Conservation (phyloP, 2,888 invertebrate genomes). For the Oxystoma pomonae region DNA sequence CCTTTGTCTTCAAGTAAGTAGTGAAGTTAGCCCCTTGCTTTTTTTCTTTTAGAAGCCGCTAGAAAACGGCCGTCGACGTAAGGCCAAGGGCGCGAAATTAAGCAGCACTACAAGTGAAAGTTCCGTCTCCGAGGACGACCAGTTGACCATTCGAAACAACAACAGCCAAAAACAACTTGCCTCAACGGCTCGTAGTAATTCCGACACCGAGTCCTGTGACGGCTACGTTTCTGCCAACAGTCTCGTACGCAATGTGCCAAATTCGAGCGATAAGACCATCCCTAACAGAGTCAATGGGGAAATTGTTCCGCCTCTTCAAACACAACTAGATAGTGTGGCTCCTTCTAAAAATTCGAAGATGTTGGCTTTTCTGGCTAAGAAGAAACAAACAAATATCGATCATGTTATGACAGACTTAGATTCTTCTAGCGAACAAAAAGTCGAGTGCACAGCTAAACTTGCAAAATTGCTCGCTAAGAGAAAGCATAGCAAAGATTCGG, state of each 20-base stretch:
- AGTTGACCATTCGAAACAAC: not conserved
- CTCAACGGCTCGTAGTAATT: not conserved
- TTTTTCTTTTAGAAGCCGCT: slow-evolving; percentile 10
- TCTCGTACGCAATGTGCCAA: too few relatives aligned
- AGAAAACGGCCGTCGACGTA: slow-evolving; percentile 17
- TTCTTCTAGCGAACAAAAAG: not conserved
- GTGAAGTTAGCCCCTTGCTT: too few relatives aligned
- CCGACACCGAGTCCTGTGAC: not conserved
- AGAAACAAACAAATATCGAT: too few relatives aligned
- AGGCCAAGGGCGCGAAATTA: not conserved
- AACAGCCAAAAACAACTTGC: not conserved
- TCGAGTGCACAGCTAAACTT: not conserved
- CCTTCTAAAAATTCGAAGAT: too few relatives aligned
- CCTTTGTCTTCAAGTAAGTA: too few relatives aligned
- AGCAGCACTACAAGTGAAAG: not conserved
- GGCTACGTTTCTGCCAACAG: not conserved
- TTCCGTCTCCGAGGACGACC: slow-evolving; percentile 4
- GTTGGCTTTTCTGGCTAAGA: too few relatives aligned
- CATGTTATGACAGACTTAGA: not conserved
- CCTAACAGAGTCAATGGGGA: too few relatives aligned
- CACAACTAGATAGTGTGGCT: too few relatives aligned
- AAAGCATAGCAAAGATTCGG: not conserved
- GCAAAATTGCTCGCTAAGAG: not conserved
- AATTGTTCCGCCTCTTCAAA: too few relatives aligned
- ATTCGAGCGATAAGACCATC: not conserved